phyloP scores from a whole-genome alignment of 2,113 vertebrate genomes.

The Dicrurus megarhynchus region DNA sequence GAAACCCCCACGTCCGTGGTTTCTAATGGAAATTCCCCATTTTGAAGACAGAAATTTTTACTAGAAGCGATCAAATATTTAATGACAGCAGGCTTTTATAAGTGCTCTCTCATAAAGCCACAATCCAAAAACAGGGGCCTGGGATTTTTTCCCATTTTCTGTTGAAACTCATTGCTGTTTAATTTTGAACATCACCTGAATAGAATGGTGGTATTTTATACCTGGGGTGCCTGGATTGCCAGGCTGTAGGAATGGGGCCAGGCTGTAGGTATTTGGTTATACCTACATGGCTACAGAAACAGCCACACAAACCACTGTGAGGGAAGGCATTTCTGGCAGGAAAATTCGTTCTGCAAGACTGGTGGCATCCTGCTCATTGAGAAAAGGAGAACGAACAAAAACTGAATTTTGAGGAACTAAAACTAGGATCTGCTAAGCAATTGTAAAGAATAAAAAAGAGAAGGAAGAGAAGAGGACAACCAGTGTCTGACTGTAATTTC shows the following conservation, averaged over 20 bases:
- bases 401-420: slow-evolving; percentile 55
- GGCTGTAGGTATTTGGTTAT: background rate
- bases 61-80: background rate
- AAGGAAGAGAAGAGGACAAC: slow-evolving; percentile 50
- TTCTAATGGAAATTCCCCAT: background rate
- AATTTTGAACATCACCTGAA: background rate
- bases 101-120: background rate
- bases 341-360: background rate
- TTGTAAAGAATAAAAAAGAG: slow-evolving; percentile 23
- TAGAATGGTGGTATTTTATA: background rate
- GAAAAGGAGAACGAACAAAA: slow-evolving; percentile 49
- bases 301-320: background rate
- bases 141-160: background rate
- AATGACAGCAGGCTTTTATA: background rate
- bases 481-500: slow-evolving; percentile 46
- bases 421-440: background rate
- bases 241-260: background rate
- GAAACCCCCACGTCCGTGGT: background rate
- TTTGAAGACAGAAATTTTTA: background rate
- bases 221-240: background rate
- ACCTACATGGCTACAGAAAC: rapidly evolving
- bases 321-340: background rate
- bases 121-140: background rate
- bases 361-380: background rate
- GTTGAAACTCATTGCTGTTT: background rate